Evolutionary conservation across 2,888 invertebrate genomes (phyloP), one percentile per base, ranked within the genome.

Genomic region (Belgica antarctica): DNA sequence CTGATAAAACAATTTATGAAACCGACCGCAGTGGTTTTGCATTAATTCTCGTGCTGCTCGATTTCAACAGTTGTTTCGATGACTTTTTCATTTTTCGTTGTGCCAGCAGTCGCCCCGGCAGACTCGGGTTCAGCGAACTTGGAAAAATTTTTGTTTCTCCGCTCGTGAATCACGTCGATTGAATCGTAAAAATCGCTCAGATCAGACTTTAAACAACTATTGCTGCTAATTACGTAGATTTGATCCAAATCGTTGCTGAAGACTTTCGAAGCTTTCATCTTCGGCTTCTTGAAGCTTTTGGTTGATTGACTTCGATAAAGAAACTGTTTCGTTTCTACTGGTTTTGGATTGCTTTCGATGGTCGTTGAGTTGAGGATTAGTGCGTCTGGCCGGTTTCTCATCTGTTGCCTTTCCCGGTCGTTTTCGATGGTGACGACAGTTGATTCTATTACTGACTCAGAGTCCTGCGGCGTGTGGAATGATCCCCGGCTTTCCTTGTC

Each of bases 221-320:
- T 72, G 15, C 71, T 71, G 52, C 73, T 73, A 27, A 73, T 72
- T 8, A 73, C 72, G 47, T 73, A 73, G 28, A 80, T 76, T 19
- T 77, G 77, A 71, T 80, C 80, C 25, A 76, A 75, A 62, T 78
- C 77, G 17, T 74, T 75, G 41, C 75, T 74, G 47, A 77, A 75
- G 71, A 75, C 76, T 19, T 63, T 71, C 28, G 46, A 22, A 8
- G 28, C 68, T 46, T 47, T 62, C 7, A 76, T 74, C 63, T 78
- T 79, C 34, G 78, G 78, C 2, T 79, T 75, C 73, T 79, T 78
- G 72, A 78, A 79, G 4, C 77, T 79, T 3, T 77, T 75, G 3
- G 80, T 79, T 15, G 80, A 80, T 73, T 77, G 78, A 73, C 80
- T 80, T 46, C 80, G 75, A n/a, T 76, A 77, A 0, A 78, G 73